phyloP scores from a whole-genome alignment of 1,140 invertebrate genomes.

The Pseudomyrmex concolor region DNA sequence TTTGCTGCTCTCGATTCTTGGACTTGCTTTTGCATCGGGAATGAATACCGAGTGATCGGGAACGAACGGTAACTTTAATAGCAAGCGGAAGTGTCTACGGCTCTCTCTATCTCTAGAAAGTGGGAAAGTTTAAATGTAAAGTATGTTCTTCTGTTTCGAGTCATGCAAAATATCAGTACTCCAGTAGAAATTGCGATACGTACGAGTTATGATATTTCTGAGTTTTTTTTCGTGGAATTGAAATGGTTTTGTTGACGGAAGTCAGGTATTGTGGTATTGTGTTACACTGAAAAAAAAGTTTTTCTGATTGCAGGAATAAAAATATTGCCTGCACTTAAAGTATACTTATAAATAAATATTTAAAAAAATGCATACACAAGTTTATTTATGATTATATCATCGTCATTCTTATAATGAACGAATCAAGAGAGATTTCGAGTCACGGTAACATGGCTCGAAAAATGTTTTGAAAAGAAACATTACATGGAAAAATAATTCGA shows the following conservation, averaged over 20 bases:
- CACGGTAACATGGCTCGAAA: constrained; percentile 5
- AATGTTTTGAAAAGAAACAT: constrained; percentile 24
- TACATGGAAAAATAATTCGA: constrained; percentile 46
- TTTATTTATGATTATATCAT: constrained; percentile 6
- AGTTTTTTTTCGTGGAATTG: not conserved
- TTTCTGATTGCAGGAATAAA: not conserved
- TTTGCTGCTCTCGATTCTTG: not conserved
- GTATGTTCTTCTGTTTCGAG: constrained; percentile 11
- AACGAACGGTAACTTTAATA: constrained; percentile 48
- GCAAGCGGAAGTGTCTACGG: not conserved
- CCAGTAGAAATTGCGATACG: not conserved
- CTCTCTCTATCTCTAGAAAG: not conserved
- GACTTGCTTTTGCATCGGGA: constrained; percentile 14
- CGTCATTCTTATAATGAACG: not conserved
- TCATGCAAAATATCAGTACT: not conserved
- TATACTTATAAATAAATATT: no score
- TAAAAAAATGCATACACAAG: not conserved
- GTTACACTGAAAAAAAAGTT: not conserved
- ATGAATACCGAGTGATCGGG: constrained; percentile 33
- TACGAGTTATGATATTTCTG: no score
- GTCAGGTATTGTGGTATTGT: not conserved
- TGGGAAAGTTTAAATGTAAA: constrained; percentile 33
- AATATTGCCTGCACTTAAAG: not conserved
- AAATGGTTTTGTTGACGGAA: not conserved
- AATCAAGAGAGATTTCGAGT: not conserved